Evolutionary conservation across 2,113 vertebrate species (phyloP).

Genomic region (Neogale vison): DNA sequence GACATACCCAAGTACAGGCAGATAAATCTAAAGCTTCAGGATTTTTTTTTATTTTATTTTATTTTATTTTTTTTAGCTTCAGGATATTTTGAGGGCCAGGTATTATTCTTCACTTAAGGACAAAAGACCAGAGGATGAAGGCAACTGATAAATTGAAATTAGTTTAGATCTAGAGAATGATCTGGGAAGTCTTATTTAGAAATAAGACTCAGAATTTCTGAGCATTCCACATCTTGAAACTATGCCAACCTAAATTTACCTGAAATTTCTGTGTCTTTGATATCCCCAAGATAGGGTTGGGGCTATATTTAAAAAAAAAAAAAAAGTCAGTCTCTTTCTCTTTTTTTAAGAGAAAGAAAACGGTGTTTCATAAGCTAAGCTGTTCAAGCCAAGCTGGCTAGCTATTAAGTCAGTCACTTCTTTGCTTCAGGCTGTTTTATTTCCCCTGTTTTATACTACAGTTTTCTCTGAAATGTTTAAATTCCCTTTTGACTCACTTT

Average conservation of each 20-base stretch:
- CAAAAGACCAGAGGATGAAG: not conserved
- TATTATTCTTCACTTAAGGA: not conserved
- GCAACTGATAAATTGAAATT: not conserved
- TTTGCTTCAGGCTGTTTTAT: slow-evolving; percentile 18
- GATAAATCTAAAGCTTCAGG: not conserved
- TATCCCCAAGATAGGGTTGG: not conserved
- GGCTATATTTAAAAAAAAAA: too few species aligned
- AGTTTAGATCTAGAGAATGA: not conserved
- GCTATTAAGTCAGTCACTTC: not conserved
- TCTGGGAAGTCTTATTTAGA: not conserved
- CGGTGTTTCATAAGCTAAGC: not conserved
- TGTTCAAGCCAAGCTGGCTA: not conserved
- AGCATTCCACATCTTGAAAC: not conserved
- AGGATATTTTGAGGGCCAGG: not conserved
- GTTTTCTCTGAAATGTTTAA: slow-evolving; percentile 18
- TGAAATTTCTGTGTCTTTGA: slow-evolving; percentile 8
- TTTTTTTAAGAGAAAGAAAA: slow-evolving; percentile 2
- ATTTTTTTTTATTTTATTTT: too few species aligned
- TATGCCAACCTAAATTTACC: not conserved
- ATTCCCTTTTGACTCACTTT: slow-evolving; percentile 13
- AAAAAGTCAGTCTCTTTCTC: not conserved
- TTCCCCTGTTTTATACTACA: slow-evolving; percentile 23
- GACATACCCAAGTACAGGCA: not conserved
- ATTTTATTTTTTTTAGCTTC: not conserved
- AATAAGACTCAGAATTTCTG: not conserved